These are phyloP conservation scores for Cephus cinctus DNA, from an alignment of 1,140 invertebrate genomes.

Conservation along the genomic window DNA sequence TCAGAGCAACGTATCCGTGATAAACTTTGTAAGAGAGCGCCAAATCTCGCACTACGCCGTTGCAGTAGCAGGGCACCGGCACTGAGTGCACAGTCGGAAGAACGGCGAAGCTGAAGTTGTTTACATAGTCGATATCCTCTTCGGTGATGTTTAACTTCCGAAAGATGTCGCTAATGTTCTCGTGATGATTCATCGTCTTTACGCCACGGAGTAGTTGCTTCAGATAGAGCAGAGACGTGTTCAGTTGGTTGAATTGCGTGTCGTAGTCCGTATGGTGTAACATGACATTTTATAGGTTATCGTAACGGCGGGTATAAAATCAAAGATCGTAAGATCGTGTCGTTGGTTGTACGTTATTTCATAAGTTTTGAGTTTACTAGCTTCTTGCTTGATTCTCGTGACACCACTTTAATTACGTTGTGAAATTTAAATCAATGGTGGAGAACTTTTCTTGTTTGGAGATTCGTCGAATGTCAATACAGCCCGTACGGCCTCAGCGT, in stretches of 20 bases:
- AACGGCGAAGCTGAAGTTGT: constrained; percentile 20
- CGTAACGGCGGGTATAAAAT: too few relatives aligned
- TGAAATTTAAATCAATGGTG: too few relatives aligned
- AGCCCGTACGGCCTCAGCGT: too few relatives aligned
- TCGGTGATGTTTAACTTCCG: constrained; percentile 33
- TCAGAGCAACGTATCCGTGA: constrained; percentile 69
- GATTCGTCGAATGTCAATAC: too few relatives aligned
- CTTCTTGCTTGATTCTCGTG: too few relatives aligned
- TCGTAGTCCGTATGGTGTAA: neutral
- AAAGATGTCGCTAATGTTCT: constrained; percentile 31
- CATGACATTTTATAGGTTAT: constrained; percentile 7
- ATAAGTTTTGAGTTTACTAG: too few relatives aligned
- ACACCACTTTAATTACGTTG: too few relatives aligned
- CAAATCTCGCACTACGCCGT: constrained; percentile 20
- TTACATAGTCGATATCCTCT: constrained; percentile 39
- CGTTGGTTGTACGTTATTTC: too few relatives aligned
- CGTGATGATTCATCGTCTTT: constrained; percentile 15
- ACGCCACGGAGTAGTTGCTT: constrained; percentile 7
- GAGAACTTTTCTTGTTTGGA: too few relatives aligned
- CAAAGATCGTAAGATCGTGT: too few relatives aligned
- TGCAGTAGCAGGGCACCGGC: constrained; percentile 24
- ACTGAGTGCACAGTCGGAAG: neutral
- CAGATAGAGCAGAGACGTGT: constrained; percentile 7
- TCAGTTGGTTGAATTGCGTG: neutral
- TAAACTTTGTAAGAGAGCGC: constrained; percentile 30